These are phyloP conservation scores for Apteryx owenii DNA, from an alignment of 2,113 vertebrate species.

Conservation along the genomic window DNA sequence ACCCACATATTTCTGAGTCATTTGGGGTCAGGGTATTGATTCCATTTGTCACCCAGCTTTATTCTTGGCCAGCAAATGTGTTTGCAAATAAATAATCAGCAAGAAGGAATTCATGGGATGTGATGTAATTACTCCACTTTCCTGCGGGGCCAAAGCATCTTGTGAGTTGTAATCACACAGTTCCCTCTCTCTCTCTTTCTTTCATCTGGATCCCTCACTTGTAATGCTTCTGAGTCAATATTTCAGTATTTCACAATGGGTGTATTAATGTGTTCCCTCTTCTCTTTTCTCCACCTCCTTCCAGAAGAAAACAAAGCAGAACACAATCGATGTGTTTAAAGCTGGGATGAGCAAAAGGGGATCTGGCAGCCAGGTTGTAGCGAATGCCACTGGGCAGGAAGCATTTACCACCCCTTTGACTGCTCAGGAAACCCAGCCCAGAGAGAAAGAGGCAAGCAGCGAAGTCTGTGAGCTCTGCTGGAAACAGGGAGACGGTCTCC, in stretches of 20 bases:
- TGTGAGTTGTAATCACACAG: not conserved
- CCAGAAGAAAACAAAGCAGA: not conserved
- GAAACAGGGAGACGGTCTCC: not conserved
- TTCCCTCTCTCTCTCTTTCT: not conserved
- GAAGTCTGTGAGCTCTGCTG: not conserved
- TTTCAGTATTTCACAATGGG: not conserved
- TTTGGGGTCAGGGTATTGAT: not conserved
- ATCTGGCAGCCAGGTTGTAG: not conserved
- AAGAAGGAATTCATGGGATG: not conserved
- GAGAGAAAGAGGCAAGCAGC: not conserved
- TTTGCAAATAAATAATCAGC: not conserved
- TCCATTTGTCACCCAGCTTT: conserved; percentile 24
- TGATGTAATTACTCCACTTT: not conserved
- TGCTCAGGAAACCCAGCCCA: not conserved
- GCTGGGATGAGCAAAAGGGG: not conserved
- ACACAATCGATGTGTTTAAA: not conserved
- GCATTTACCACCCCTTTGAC: not conserved
- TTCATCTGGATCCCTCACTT: not conserved
- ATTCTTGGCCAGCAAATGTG: not conserved
- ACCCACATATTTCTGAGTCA: not conserved
- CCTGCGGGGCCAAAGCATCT: not conserved
- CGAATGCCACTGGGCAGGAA: not conserved
- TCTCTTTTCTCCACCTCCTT: not conserved
- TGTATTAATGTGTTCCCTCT: not conserved
- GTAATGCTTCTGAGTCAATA: not conserved